Percentiles rank a stretch among this genome's conserved stretches.
phyloP scores from a whole-genome alignment of 2,888 invertebrate species.

The Pseudococcus jackbeardsleyi region DNA sequence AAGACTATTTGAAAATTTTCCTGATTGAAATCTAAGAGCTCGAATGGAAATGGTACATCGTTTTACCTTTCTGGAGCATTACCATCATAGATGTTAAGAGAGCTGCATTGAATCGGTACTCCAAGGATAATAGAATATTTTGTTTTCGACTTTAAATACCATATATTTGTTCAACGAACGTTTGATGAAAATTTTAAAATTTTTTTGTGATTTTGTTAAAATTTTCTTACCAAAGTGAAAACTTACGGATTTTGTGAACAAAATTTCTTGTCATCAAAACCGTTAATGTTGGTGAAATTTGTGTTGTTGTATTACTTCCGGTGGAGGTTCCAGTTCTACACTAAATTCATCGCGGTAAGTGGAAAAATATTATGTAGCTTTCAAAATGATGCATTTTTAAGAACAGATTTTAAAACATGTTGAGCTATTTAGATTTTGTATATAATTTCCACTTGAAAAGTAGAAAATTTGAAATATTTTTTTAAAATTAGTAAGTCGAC shows the following conservation, averaged over 20 bases:
- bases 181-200: neutral
- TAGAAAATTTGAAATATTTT: too few relatives aligned
- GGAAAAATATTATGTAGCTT: neutral
- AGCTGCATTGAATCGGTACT: too few relatives aligned
- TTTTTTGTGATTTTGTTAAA: neutral
- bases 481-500: too few relatives aligned
- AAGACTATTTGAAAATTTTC: too few relatives aligned
- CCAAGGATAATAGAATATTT: neutral
- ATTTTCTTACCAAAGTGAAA: neutral
- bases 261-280: neutral
- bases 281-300: neutral
- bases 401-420: too few relatives aligned
- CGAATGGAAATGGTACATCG: too few relatives aligned
- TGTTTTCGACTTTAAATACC: neutral
- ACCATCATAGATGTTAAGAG: too few relatives aligned
- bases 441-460: too few relatives aligned
- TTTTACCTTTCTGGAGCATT: too few relatives aligned
- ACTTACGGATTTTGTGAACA: neutral
- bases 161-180: neutral
- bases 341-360: neutral
- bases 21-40: too few relatives aligned
- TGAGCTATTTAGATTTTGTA: too few relatives aligned
- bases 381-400: too few relatives aligned
- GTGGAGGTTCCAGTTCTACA: neutral
- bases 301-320: neutral